phyloP scores from a whole-genome alignment of 2,888 invertebrate species.

The Tetramorium bicarinatum region DNA sequence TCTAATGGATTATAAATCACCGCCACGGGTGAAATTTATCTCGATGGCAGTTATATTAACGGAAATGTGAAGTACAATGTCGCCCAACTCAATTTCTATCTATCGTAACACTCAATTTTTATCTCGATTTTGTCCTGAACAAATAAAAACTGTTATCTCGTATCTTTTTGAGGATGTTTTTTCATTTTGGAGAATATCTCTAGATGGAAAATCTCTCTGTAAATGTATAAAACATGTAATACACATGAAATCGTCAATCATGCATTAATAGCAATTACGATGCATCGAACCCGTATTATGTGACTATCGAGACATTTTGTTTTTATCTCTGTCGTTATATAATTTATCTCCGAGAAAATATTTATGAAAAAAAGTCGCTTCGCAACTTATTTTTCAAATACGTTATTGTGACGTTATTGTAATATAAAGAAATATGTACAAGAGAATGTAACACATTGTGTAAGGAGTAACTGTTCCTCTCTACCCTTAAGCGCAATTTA shows the following conservation, averaged over 20 bases:
- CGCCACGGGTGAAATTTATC: not conserved
- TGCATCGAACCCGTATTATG: not conserved
- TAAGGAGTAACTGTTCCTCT: not conserved
- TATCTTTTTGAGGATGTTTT: not conserved
- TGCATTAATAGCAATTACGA: not conserved
- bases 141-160: slow-evolving; percentile 20
- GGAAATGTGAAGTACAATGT: slow-evolving; percentile 19
- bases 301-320: not conserved
- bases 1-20: slow-evolving; percentile 24
- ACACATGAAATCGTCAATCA: not conserved
- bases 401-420: too few species aligned
- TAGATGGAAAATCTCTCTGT: too few species aligned
- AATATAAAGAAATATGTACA: not conserved
- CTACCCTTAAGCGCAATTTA: not conserved
- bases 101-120: not conserved
- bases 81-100: not conserved
- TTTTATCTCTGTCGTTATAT: not conserved
- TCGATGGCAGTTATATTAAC: not conserved
- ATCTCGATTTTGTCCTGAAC: not conserved
- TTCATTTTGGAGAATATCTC: too few species aligned
- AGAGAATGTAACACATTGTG: too few species aligned
- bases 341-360: not conserved
- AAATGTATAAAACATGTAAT: not conserved
- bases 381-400: not conserved
- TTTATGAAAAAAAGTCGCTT: not conserved